Percentiles rank a stretch among this genome's conserved stretches.
Conservation (phyloP, 2,888 invertebrate genomes). For the Xanthia icteritia region DNA sequence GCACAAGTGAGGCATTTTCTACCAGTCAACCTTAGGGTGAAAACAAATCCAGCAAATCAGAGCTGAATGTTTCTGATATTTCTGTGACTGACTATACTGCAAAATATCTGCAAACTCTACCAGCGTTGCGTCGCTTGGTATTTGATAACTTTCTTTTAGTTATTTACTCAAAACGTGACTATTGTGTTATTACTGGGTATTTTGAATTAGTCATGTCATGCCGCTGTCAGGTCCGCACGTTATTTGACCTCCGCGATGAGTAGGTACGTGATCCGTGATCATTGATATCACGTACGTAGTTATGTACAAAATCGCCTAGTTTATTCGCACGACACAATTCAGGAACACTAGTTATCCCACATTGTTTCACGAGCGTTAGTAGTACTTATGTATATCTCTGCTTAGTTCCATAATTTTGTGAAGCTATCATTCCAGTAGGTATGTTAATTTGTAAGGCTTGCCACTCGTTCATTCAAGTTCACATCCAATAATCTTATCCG, state of each 20-base stretch:
- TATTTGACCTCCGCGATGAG: conserved; percentile 17
- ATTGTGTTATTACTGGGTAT: conserved; percentile 34
- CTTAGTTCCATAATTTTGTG: not conserved
- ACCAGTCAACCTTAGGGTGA: too few species aligned
- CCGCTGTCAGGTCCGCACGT: conserved; percentile 21
- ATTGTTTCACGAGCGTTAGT: not conserved
- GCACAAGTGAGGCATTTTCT: too few species aligned
- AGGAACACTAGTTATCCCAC: not conserved
- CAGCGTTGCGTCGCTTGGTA: conserved; percentile 33
- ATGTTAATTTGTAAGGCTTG: not conserved
- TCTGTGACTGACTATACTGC: not conserved
- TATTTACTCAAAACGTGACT: conserved; percentile 50
- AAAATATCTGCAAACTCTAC: conserved; percentile 32
- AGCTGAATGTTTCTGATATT: not conserved
- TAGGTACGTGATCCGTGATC: conserved; percentile 26
- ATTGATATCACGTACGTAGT: conserved; percentile 37
- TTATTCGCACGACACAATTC: conserved; percentile 6
- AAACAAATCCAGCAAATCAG: too few species aligned
- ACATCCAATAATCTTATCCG: not conserved
- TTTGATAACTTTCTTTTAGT: conserved; percentile 61
- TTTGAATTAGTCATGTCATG: conserved; percentile 47
- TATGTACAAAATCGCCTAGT: conserved; percentile 13
- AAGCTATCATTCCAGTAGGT: not conserved
- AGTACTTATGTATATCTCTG: not conserved
- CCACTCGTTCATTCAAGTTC: not conserved